phyloP scores from a whole-genome alignment of 2,113 vertebrate species.

The Aptenodytes forsteri region DNA sequence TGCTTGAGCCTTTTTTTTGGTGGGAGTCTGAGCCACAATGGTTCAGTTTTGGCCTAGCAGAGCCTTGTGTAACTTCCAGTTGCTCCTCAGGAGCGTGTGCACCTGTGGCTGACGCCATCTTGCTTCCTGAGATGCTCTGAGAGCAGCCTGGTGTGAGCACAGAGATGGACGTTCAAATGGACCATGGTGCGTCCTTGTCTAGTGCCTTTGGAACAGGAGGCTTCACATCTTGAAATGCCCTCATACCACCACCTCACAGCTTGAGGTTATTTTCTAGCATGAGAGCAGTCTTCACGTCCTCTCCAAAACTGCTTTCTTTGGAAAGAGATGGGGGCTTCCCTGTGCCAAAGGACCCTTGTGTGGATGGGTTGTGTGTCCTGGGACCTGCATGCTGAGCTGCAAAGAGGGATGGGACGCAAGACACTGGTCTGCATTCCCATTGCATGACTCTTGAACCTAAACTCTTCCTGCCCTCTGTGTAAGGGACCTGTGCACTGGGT shows the following conservation, averaged over 20 bases:
- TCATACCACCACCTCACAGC: not conserved
- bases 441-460: not conserved
- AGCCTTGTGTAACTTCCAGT: not conserved
- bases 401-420: not conserved
- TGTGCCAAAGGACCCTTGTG: not conserved
- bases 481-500: not conserved
- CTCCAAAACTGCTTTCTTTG: not conserved
- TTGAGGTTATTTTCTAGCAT: rapidly evolving
- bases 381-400: not conserved
- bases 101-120: not conserved
- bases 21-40: not conserved
- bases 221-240: not conserved
- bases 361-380: not conserved
- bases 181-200: not conserved
- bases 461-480: not conserved
- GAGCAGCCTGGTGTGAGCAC: not conserved
- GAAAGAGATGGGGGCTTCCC: not conserved
- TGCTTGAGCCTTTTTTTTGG: not conserved
- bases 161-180: not conserved
- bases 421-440: not conserved
- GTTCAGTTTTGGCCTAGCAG: not conserved
- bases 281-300: rapidly evolving
- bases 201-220: not conserved
- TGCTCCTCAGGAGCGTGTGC: not conserved
- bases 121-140: not conserved